Base-by-base conservation (phyloP, 1,140 invertebrate species). In the Portunus trituberculatus region DNA sequence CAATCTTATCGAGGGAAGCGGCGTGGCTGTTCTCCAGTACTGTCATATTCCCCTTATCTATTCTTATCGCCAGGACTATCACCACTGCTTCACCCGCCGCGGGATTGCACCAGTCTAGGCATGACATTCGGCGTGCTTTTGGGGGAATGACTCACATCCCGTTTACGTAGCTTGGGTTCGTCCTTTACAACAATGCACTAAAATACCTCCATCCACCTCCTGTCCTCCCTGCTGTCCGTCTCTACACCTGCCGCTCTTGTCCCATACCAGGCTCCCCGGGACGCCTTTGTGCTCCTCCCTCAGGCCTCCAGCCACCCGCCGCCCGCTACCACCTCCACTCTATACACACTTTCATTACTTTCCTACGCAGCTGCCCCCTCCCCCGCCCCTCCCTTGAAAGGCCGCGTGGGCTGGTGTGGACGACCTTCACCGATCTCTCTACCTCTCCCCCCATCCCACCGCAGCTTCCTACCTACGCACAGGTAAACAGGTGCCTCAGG, bases 281-380 rank as follows among this genome's bases (percentile, higher is more conserved):
- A 76, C 20, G 12, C 67, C 67, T 76, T 76, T 76, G 67, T 76
- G 67, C 20, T 76, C 67, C n/a, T n/a, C 67, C 67, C 67, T 76
- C 20, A 76, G 67, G 67, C 67, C 67, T 76, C 67, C 67, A 76
- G 6, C 20, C 67, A 12, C 25, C 67, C 67, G 20, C 67, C 67
- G 20, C 67, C 67, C 67, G 67, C 67, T 20, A 20, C 67, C 67
- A n/a, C 67, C 67, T 7, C 67, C 67, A 76, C 67, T n/a, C 67
- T 76, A 76, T 76, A 76, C 67, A 76, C 67, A 76, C 67, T 76
- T 76, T 76, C 67, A 76, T 76, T 76, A 76, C 67, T 76, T 76
- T n/a, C 67, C 67, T 76, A 7, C 67, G 12, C 20, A n/a, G 67
- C 16, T 76, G 1, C 67, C 25, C 67, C n/a, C 67, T 76, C 67